Conservation (phyloP, 2,113 vertebrate genomes). For the Callionymus lyra region DNA sequence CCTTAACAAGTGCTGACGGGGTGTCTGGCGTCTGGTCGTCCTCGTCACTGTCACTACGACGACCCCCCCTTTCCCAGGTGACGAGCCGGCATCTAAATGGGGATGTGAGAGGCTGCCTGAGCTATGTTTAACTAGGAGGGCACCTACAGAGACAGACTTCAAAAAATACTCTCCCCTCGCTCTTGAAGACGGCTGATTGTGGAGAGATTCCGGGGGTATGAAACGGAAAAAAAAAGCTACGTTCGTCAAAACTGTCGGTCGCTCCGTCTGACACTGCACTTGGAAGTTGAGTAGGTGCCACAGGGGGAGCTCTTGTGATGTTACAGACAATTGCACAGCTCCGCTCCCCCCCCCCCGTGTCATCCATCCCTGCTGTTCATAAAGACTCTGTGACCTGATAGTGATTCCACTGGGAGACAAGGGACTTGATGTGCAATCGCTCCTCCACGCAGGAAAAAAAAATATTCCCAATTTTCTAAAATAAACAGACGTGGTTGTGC, state of each 20-base stretch:
- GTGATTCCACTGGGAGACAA: conserved; percentile 19
- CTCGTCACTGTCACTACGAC: conserved; percentile 55
- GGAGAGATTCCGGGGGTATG: conserved; percentile 32
- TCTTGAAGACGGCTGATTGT: conserved; percentile 26
- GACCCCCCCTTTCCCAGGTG: conserved; percentile 58
- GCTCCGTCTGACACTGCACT: conserved; percentile 47
- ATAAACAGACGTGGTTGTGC: conserved; percentile 4
- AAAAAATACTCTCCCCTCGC: conserved; percentile 23
- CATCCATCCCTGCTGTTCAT: conserved; percentile 41
- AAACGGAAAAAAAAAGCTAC: conserved; percentile 44
- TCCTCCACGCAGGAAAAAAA: conserved; percentile 3
- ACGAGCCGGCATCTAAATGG: conserved; percentile 55
- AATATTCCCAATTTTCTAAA: conserved; percentile 10
- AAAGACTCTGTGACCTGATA: conserved; percentile 39
- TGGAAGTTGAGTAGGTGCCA: conserved; percentile 48
- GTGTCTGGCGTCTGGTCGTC: conserved; percentile 41
- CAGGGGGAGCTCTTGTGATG: conserved; percentile 35
- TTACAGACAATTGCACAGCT: conserved; percentile 48
- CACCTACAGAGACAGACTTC: conserved; percentile 41
- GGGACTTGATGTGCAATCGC: conserved; percentile 20
- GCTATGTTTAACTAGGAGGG: conserved; percentile 62
- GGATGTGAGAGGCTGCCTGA: conserved; percentile 53
- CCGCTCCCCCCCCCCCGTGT: conserved; percentile 30
- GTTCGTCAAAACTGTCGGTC: conserved; percentile 50
- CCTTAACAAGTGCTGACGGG: conserved; percentile 61